Percentiles rank a stretch among this genome's conserved stretches.
These are phyloP conservation scores for Mythimna pallens DNA, from an alignment of 2,888 invertebrate genomes.

Conservation along the genomic window DNA sequence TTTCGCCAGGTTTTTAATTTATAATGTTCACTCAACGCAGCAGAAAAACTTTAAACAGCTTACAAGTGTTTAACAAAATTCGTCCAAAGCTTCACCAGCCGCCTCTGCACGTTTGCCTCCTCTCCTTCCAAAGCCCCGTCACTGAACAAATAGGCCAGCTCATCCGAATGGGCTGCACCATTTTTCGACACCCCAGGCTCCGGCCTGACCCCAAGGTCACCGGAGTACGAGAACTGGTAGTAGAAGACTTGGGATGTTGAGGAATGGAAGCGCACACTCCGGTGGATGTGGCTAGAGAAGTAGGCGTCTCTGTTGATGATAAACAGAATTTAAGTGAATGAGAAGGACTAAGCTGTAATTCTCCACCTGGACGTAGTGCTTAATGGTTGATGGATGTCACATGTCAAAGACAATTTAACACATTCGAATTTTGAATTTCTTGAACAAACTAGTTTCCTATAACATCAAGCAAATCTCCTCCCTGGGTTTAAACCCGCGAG, in stretches of 20 bases:
- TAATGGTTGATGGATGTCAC: too few relatives aligned
- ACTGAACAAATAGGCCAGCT: constrained; percentile 82
- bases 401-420: too few relatives aligned
- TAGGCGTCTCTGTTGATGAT: constrained; percentile 79
- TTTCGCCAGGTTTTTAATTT: too few relatives aligned
- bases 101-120: constrained; percentile 75
- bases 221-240: constrained; percentile 82
- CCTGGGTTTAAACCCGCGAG: too few relatives aligned
- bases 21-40: too few relatives aligned
- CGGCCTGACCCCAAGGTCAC: constrained; percentile 74
- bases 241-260: constrained; percentile 75
- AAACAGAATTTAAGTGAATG: background rate
- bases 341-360: too few relatives aligned
- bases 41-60: constrained; percentile 60
- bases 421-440: too few relatives aligned
- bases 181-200: constrained; percentile 75
- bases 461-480: too few relatives aligned
- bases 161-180: constrained; percentile 86
- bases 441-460: too few relatives aligned
- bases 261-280: constrained; percentile 78
- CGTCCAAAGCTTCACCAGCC: constrained; percentile 79
- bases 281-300: constrained; percentile 81
- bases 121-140: constrained; percentile 72
- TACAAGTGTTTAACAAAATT: constrained; percentile 85
- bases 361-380: too few relatives aligned